Evolutionary conservation across 2,113 vertebrate species (phyloP).

Genomic region (Mesoclemmys tuberculata): DNA sequence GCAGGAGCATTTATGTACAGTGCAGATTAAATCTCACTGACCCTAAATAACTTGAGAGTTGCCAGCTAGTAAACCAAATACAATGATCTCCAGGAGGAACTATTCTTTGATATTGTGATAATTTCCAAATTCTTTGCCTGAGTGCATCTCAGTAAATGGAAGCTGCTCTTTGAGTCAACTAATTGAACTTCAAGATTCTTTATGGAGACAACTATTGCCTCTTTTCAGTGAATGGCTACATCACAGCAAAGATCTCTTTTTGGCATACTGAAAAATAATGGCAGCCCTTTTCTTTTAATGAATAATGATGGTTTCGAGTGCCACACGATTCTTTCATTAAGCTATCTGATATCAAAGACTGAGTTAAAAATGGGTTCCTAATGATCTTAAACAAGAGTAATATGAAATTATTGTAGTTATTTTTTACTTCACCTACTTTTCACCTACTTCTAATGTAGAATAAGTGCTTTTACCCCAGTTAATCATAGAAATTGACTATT

Average conservation of each 20-base stretch:
- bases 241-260: background rate
- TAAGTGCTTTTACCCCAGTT: background rate
- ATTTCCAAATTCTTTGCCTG: background rate
- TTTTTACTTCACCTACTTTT: background rate
- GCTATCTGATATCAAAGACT: background rate
- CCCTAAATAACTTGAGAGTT: background rate
- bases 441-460: rapidly evolving
- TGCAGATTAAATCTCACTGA: background rate
- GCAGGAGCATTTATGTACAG: background rate
- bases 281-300: background rate
- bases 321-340: background rate
- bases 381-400: background rate
- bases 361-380: background rate
- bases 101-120: background rate
- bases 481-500: background rate
- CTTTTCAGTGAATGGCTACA: background rate
- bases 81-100: background rate
- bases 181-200: background rate
- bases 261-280: background rate
- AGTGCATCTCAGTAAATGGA: background rate
- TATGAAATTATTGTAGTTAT: background rate
- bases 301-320: background rate
- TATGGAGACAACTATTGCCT: background rate
- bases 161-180: background rate
- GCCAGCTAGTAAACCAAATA: background rate